Evolutionary conservation across 2,888 invertebrate species (phyloP).

Genomic region (Timema podura): DNA sequence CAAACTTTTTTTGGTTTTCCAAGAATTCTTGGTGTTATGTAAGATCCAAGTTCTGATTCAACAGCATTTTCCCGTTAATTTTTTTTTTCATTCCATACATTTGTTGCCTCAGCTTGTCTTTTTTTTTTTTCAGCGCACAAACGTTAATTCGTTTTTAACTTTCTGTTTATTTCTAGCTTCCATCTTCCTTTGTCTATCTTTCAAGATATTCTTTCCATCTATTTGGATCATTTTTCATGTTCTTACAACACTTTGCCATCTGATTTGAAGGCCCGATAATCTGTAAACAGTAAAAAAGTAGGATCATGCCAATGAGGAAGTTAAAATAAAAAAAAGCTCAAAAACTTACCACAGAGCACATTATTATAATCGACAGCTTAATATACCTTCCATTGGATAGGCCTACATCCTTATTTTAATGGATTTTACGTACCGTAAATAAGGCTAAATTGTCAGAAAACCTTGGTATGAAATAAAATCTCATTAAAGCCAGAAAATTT

Average conservation of each 20-base stretch:
- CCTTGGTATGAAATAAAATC: no score
- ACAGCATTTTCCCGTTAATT: not conserved
- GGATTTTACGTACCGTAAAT: no score
- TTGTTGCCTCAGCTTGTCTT: not conserved
- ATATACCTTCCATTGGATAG: no score
- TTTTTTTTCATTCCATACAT: not conserved
- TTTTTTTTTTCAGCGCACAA: not conserved
- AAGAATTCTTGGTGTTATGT: conserved; percentile 1
- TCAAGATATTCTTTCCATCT: not conserved
- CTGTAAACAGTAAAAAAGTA: not conserved
- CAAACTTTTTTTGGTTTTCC: not conserved
- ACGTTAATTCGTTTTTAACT: not conserved
- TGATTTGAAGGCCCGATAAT: not conserved
- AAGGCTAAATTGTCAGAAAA: no score
- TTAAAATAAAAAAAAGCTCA: no score
- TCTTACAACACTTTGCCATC: not conserved
- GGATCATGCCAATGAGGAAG: no score
- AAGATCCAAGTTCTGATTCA: not conserved
- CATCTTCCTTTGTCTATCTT: not conserved
- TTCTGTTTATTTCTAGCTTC: not conserved
- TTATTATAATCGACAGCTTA: no score
- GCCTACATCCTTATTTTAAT: no score
- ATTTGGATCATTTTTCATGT: not conserved
- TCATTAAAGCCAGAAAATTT: no score
- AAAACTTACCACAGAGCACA: no score